A percentile compares a stretch with the other conserved stretches of the same genome.
Evolutionary conservation across 2,888 invertebrate genomes (phyloP).

Genomic region (Hemithea aestivaria): DNA sequence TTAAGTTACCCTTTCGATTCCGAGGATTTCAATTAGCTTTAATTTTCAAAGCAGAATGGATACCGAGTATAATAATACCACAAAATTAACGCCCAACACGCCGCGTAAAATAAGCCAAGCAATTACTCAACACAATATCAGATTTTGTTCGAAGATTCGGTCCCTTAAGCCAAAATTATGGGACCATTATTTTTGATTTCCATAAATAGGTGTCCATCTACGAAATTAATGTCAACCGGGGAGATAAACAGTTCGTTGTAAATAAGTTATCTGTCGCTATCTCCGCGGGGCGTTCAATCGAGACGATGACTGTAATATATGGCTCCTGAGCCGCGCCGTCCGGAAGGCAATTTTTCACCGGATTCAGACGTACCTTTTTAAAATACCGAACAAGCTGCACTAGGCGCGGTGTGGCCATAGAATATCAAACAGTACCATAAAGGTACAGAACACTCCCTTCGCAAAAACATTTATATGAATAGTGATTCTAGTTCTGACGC

Average conservation of each 20-base stretch:
- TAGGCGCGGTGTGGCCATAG: constrained; percentile 31
- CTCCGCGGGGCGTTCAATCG: constrained; percentile 55
- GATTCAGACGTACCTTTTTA: constrained; percentile 70
- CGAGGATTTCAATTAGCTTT: too few relatives aligned
- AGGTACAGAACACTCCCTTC: too few relatives aligned
- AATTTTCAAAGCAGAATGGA: neutral
- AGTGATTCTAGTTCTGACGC: too few relatives aligned
- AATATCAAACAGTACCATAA: too few relatives aligned
- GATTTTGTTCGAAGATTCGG: constrained; percentile 17
- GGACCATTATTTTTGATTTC: constrained; percentile 21
- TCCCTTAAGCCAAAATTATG: constrained; percentile 19
- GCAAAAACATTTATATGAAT: too few relatives aligned
- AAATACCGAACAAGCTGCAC: constrained; percentile 63
- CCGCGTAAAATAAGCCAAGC: constrained; percentile 12
- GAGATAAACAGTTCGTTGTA: constrained; percentile 48
- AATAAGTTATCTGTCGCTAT: constrained; percentile 61
- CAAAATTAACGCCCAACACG: constrained; percentile 13
- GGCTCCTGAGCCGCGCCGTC: constrained; percentile 50
- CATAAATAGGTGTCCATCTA: constrained; percentile 20
- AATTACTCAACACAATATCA: constrained; percentile 19
- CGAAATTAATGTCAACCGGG: constrained; percentile 25
- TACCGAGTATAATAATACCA: constrained; percentile 15
- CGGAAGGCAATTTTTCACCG: constrained; percentile 69
- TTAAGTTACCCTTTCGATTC: too few relatives aligned
- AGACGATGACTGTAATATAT: constrained; percentile 61